Percentiles rank a stretch among this genome's conserved stretches.
These are phyloP conservation scores for Drosophila austrosaltans DNA, from an alignment of 2,888 invertebrate genomes.

Conservation along the genomic window DNA sequence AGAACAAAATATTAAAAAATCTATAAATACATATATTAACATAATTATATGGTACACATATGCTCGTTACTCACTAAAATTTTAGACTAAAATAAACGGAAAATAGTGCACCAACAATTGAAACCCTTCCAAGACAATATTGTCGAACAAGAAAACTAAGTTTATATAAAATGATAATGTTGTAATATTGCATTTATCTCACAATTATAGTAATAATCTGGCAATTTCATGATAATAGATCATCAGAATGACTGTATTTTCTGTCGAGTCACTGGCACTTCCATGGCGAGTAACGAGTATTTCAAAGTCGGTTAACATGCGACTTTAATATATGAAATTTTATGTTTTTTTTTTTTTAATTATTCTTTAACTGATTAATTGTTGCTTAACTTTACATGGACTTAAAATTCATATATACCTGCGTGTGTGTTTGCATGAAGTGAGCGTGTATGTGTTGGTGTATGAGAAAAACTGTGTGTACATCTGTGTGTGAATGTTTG, in stretches of 20 bases:
- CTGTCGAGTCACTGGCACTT: not conserved
- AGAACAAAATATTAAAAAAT: not conserved
- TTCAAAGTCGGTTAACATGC: not conserved
- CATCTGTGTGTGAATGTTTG: not conserved
- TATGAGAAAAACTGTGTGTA: not conserved
- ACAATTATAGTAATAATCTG: not conserved
- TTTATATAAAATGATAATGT: not conserved
- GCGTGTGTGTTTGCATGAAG: not conserved
- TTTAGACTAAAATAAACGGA: not conserved
- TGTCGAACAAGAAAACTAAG: not conserved
- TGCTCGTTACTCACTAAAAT: slow-evolving; percentile 3
- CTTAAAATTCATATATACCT: slow-evolving; percentile 7
- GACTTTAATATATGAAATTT: slow-evolving; percentile 4
- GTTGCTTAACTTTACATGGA: slow-evolving; percentile 13
- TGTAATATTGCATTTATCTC: slow-evolving; percentile 2
- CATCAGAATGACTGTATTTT: not conserved
- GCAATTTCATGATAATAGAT: not conserved
- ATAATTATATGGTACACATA: not conserved
- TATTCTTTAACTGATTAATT: slow-evolving; percentile 6
- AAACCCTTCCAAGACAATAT: not conserved
- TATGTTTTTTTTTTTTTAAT: slow-evolving; percentile 1
- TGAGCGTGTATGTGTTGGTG: not conserved
- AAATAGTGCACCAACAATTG: not conserved
- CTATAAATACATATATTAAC: not conserved
- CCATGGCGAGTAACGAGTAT: slow-evolving; percentile 2